phyloP scores from a whole-genome alignment of 2,113 vertebrate genomes.

The Turnix velox region DNA sequence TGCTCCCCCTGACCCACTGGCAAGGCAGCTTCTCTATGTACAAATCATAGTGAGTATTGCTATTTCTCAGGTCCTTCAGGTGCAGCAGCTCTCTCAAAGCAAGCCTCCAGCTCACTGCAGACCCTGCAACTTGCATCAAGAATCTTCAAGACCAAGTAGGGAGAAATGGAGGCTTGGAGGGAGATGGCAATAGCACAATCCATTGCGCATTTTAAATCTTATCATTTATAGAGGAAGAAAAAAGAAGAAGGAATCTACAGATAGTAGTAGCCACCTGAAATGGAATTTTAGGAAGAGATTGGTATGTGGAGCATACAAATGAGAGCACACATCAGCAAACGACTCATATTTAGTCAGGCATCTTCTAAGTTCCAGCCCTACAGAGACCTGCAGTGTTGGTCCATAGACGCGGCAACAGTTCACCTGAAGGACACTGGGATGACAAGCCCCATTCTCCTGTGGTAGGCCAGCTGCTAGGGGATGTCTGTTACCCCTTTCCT shows the following conservation, averaged over 20 bases:
- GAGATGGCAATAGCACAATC: not conserved
- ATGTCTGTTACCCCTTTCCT: not conserved
- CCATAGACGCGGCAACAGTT: not conserved
- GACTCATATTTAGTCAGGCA: not conserved
- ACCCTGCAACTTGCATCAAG: not conserved
- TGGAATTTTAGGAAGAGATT: not conserved
- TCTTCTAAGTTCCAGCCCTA: not conserved
- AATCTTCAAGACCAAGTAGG: not conserved
- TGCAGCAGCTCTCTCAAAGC: not conserved
- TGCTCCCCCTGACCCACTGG: not conserved
- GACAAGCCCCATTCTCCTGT: not conserved
- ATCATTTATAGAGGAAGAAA: not conserved
- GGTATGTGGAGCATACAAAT: not conserved
- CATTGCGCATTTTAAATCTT: not conserved
- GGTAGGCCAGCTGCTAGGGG: not conserved
- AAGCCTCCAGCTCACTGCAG: not conserved
- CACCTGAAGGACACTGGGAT: not conserved
- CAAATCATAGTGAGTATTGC: fast-evolving
- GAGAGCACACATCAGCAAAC: not conserved
- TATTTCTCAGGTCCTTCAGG: not conserved
- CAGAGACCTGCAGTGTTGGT: not conserved
- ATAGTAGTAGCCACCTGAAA: not conserved
- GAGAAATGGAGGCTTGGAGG: not conserved
- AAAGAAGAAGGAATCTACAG: not conserved
- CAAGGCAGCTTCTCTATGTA: not conserved